A percentile compares a stretch with the other conserved stretches of the same genome.
These are phyloP conservation scores for Melanotaenia duboulayi DNA, from an alignment of 2,113 vertebrate species.

Conservation along the genomic window DNA sequence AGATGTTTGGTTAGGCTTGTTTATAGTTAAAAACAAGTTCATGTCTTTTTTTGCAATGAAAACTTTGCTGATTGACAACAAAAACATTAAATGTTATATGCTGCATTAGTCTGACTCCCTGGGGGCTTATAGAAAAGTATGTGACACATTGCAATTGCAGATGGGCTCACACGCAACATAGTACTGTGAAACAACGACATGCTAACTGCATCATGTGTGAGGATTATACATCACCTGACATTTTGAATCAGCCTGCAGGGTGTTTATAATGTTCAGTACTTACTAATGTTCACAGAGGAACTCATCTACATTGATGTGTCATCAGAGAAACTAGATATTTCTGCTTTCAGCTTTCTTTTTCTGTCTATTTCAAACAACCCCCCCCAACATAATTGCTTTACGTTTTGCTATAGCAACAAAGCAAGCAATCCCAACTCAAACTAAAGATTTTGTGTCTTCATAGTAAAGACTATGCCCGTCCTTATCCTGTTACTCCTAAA, in stretches of 20 bases:
- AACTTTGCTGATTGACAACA: not conserved
- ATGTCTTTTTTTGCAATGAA: no score
- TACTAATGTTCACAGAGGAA: conserved; percentile 13
- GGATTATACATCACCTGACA: not conserved
- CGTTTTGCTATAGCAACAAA: conserved; percentile 63
- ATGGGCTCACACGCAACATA: not conserved
- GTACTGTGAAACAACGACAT: not conserved
- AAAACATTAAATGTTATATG: not conserved
- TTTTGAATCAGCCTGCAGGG: not conserved
- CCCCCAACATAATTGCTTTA: conserved; percentile 32
- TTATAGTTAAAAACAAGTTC: no score
- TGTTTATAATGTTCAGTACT: not conserved
- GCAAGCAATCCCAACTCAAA: conserved; percentile 48
- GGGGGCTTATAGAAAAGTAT: no score
- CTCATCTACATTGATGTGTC: conserved; percentile 27
- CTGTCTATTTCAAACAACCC: conserved; percentile 21
- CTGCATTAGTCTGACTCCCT: not conserved
- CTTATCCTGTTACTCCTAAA: not conserved
- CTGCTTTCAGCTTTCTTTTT: conserved; percentile 33
- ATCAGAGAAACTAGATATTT: conserved; percentile 46
- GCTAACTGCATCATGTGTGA: not conserved
- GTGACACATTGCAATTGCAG: not conserved
- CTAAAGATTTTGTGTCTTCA: conserved; percentile 43
- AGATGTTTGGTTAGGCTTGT: no score
- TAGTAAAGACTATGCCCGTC: conserved; percentile 18